A percentile compares a stretch with the other conserved stretches of the same genome.
Conservation (phyloP, 53 echinoderm and acorn worm species). For the Holothuria scabra region DNA sequence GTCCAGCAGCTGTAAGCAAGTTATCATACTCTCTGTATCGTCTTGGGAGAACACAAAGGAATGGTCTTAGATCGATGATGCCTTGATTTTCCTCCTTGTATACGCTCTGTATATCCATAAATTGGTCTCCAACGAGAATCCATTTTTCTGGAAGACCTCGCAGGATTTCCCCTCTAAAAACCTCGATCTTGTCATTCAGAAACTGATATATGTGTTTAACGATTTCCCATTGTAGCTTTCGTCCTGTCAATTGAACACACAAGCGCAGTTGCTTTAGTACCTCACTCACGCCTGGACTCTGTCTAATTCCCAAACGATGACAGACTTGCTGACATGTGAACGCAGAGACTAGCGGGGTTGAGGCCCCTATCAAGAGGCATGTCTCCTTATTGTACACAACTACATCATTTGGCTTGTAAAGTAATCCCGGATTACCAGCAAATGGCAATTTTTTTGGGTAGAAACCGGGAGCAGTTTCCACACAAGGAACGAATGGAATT, state of each 20-base stretch:
- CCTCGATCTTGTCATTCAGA: neutral
- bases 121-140: slow-evolving; percentile 35
- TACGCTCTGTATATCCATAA: slow-evolving; percentile 13
- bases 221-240: neutral
- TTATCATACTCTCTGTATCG: slow-evolving; percentile 32
- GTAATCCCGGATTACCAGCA: neutral
- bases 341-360: slow-evolving; percentile 4
- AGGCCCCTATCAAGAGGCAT: slow-evolving; percentile 45
- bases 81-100: neutral
- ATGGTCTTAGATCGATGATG: slow-evolving; percentile 33
- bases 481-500: slow-evolving; percentile 16
- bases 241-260: neutral
- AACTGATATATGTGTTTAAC: slow-evolving; percentile 40
- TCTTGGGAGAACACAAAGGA: slow-evolving; percentile 25
- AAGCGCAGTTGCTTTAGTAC: slow-evolving; percentile 23
- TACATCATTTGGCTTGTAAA: slow-evolving; percentile 35
- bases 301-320: too few relatives aligned
- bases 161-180: neutral
- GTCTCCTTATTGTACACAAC: slow-evolving; percentile 16
- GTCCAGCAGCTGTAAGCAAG: slow-evolving; percentile 23
- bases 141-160: slow-evolving; percentile 26
- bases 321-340: too few relatives aligned
- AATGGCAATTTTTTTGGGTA: slow-evolving; percentile 49
- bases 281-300: too few relatives aligned
- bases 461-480: neutral